Conservation (phyloP, 2,113 vertebrate genomes). For the Aegotheles bennettii region DNA sequence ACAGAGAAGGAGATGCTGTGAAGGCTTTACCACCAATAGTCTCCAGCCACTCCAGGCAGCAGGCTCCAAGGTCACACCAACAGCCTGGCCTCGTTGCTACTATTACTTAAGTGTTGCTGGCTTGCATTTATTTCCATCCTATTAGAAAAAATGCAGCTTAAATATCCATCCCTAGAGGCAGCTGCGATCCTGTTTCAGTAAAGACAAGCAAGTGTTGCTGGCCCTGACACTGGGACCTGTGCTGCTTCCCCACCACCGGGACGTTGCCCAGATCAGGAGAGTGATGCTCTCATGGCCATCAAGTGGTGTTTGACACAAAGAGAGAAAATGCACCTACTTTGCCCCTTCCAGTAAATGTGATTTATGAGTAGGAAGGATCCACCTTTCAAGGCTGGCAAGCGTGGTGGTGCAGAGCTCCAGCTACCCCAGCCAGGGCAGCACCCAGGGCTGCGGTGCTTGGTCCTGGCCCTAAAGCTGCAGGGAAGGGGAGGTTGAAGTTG, state of each 20-base stretch:
- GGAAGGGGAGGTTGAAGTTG: neutral
- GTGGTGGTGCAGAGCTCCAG: neutral
- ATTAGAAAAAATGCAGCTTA: neutral
- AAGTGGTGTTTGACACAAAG: neutral
- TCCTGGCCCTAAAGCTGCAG: neutral
- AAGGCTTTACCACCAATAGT: neutral
- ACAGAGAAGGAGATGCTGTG: neutral
- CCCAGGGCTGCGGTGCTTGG: neutral
- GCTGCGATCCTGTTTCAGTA: neutral
- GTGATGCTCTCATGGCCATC: neutral
- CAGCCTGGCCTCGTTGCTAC: neutral
- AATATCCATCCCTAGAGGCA: fast-evolving
- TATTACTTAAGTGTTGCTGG: neutral
- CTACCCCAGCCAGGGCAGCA: neutral
- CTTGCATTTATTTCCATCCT: neutral
- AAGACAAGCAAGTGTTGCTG: neutral
- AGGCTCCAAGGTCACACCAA: neutral
- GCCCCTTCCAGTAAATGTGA: neutral
- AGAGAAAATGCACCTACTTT: neutral
- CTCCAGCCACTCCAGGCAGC: neutral
- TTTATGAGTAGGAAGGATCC: neutral
- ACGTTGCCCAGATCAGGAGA: neutral
- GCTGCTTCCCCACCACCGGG: neutral
- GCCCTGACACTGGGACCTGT: neutral
- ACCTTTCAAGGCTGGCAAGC: neutral